Evolutionary conservation across 92 coral and sea anemone species (phyloP).

Genomic region (Blastomussa wellsi): DNA sequence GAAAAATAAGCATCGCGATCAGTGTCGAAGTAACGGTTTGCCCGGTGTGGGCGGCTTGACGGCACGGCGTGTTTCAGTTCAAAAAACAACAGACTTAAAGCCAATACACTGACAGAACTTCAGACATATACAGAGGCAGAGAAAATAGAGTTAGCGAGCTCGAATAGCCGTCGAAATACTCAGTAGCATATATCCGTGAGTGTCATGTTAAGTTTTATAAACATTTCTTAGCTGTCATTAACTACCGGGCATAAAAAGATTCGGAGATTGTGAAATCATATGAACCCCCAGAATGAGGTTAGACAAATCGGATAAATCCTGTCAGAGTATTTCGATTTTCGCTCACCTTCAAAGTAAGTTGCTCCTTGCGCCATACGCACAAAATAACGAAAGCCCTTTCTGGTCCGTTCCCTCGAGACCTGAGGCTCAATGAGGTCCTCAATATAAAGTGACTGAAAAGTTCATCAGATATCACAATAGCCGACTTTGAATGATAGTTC

Average conservation of each 20-base stretch:
- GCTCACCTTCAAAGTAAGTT: not conserved
- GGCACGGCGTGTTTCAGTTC: too few relatives aligned
- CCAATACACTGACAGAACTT: too few relatives aligned
- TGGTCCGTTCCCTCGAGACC: not conserved
- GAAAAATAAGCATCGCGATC: not conserved
- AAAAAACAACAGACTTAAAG: too few relatives aligned
- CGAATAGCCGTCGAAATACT: not conserved
- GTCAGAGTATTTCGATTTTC: not conserved
- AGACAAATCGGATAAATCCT: not conserved
- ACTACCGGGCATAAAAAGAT: too few relatives aligned
- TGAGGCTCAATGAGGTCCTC: not conserved
- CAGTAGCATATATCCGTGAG: not conserved
- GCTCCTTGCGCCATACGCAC: not conserved
- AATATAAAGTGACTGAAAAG: not conserved
- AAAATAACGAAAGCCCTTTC: not conserved
- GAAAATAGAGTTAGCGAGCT: not conserved
- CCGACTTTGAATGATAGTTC: not conserved
- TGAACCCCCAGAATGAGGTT: not conserved
- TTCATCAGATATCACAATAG: conserved; percentile 7
- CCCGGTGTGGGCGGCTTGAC: too few relatives aligned
- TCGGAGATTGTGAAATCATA: not conserved
- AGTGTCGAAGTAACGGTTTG: too few relatives aligned
- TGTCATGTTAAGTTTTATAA: not conserved
- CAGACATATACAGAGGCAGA: not conserved
- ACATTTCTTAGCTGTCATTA: not conserved